Conservation (phyloP, 2,888 invertebrate species). For the Drosophila algonquin region DNA sequence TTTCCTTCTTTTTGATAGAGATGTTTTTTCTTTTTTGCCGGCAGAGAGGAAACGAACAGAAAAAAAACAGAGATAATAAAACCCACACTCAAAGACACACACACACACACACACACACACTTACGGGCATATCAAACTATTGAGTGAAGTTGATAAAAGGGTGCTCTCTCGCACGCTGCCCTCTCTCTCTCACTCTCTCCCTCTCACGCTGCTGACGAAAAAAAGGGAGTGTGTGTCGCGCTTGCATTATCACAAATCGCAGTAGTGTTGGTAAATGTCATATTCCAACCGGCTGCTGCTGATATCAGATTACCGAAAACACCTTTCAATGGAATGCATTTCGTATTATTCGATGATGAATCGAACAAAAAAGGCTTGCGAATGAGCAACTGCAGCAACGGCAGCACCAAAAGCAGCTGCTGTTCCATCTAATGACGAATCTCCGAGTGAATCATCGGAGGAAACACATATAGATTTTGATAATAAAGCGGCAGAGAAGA, state of each 20-base stretch:
- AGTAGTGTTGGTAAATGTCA: constrained; percentile 15
- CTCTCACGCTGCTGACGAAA: constrained; percentile 6
- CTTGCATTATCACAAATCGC: constrained; percentile 25
- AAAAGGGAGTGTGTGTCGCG: constrained; percentile 30
- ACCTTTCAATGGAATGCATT: constrained; percentile 2
- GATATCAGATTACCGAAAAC: constrained; percentile 22
- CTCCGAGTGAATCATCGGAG: constrained; percentile 7
- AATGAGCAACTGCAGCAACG: background rate
- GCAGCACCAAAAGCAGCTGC: background rate
- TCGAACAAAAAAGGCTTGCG: background rate
- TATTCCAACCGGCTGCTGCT: constrained; percentile 16
- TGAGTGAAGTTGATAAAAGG: constrained; percentile 64
- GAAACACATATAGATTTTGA: background rate
- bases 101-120: constrained; percentile 1
- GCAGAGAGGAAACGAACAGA: constrained; percentile 51
- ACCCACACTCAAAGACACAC: constrained; percentile 26
- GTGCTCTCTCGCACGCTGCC: constrained; percentile 14
- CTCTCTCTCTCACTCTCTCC: background rate
- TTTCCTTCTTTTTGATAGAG: constrained; percentile 55
- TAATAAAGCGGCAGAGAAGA: background rate
- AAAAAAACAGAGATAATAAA: constrained; percentile 52
- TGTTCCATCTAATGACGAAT: constrained; percentile 1
- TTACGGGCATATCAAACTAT: constrained; percentile 29
- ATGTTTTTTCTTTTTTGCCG: constrained; percentile 39
- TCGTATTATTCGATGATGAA: constrained; percentile 1